phyloP scores from a whole-genome alignment of 2,797 vertebrate genomes.

The Coilia nasus region DNA sequence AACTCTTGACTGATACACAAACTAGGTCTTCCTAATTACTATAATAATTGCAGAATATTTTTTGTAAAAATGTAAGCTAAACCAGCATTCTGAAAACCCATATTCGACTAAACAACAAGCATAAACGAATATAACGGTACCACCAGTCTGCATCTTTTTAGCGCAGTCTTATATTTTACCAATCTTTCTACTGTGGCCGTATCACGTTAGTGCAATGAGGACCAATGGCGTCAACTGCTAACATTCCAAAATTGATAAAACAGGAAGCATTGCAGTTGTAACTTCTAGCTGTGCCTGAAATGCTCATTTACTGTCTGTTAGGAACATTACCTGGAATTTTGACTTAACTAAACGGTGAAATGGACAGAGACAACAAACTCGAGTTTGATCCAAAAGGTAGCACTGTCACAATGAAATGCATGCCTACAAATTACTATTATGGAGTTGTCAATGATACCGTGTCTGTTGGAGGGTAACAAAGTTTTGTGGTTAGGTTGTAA shows the following conservation, averaged over 20 bases:
- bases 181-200: neutral
- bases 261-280: neutral
- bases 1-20: too few species aligned
- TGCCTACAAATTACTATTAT: neutral
- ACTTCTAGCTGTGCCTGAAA: neutral
- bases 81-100: too few species aligned
- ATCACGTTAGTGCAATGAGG: neutral
- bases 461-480: neutral
- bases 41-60: too few species aligned
- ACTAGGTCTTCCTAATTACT: too few species aligned
- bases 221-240: neutral
- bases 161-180: neutral
- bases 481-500: too few species aligned
- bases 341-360: slow-evolving; percentile 31
- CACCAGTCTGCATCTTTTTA: neutral
- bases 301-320: neutral
- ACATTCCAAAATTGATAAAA: neutral
- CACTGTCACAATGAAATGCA: neutral
- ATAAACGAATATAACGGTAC: neutral
- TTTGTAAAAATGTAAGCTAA: too few species aligned
- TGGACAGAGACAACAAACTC: slow-evolving; percentile 55
- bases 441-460: neutral
- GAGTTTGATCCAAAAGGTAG: slow-evolving; percentile 77
- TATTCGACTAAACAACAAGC: neutral
- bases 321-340: neutral